Percentiles rank a stretch among this genome's conserved stretches.
Evolutionary conservation across 2,888 invertebrate genomes (phyloP).

Genomic region (Aphodius granarius): DNA sequence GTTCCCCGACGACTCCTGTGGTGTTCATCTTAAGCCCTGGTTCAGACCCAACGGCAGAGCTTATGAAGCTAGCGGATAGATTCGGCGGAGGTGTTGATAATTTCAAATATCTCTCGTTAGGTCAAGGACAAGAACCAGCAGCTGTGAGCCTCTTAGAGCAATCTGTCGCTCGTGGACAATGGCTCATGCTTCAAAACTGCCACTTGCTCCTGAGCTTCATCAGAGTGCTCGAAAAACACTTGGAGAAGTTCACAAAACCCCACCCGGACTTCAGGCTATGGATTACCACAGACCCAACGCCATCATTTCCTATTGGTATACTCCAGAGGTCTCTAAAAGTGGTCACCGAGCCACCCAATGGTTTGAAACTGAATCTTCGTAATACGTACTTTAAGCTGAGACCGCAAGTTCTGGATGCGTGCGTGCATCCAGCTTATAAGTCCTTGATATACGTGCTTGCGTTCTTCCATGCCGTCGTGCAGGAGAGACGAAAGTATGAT

Average conservation of each 20-base stretch:
- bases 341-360: constrained; percentile 91
- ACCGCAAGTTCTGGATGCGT: constrained; percentile 70
- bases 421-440: constrained; percentile 76
- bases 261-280: constrained; percentile 91
- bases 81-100: constrained; percentile 72
- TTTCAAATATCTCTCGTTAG: constrained; percentile 87
- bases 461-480: constrained; percentile 92
- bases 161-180: constrained; percentile 76
- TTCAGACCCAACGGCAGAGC: constrained; percentile 87
- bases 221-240: constrained; percentile 76
- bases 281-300: constrained; percentile 89
- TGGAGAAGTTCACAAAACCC: constrained; percentile 78
- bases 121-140: constrained; percentile 91
- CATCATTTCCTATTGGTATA: constrained; percentile 86
- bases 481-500: constrained; percentile 89
- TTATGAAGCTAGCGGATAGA: constrained; percentile 77
- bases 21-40: constrained; percentile 94
- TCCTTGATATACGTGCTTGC: constrained; percentile 84
- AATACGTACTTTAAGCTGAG: constrained; percentile 89
- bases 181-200: constrained; percentile 93
- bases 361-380: constrained; percentile 82
- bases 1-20: constrained; percentile 80
- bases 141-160: constrained; percentile 70
- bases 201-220: constrained; percentile 82
- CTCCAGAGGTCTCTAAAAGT: constrained; percentile 74